Conservation (phyloP, 2,113 vertebrate genomes). For the Gopherus evgoodei region DNA sequence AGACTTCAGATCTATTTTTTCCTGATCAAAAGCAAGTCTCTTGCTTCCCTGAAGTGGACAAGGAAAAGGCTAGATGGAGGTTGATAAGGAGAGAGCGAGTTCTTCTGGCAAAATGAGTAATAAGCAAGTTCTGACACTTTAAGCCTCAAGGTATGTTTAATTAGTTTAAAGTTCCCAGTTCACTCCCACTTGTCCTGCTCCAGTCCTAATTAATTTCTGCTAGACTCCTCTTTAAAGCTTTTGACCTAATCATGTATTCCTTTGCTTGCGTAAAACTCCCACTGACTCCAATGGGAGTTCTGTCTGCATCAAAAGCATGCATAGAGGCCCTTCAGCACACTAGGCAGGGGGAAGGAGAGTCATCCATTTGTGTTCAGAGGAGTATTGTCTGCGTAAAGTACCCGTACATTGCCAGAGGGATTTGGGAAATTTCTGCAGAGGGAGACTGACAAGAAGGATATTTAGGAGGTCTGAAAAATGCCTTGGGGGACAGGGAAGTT, state of each 20-base stretch:
- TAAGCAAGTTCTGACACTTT: neutral
- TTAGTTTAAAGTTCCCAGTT: slow-evolving; percentile 48
- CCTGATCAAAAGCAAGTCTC: neutral
- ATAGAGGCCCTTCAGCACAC: neutral
- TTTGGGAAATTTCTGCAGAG: neutral
- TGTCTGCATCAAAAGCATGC: neutral
- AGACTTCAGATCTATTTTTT: neutral
- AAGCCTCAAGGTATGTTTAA: slow-evolving; percentile 53
- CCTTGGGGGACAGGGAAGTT: neutral
- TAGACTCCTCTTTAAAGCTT: neutral
- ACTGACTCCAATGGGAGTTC: neutral
- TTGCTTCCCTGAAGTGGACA: neutral
- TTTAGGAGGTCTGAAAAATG: neutral
- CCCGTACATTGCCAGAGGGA: neutral
- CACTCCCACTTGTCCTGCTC: neutral
- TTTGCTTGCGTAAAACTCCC: fast-evolving
- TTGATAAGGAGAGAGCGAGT: neutral
- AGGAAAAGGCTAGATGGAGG: neutral
- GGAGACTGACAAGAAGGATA: neutral
- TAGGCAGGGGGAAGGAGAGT: neutral
- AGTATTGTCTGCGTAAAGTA: neutral
- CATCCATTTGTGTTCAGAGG: neutral
- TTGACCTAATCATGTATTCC: fast-evolving
- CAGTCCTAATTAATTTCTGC: neutral
- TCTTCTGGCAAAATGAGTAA: slow-evolving; percentile 16